These are phyloP conservation scores for Pycnonotus jocosus DNA, from an alignment of 2,113 vertebrate genomes.

Conservation along the genomic window DNA sequence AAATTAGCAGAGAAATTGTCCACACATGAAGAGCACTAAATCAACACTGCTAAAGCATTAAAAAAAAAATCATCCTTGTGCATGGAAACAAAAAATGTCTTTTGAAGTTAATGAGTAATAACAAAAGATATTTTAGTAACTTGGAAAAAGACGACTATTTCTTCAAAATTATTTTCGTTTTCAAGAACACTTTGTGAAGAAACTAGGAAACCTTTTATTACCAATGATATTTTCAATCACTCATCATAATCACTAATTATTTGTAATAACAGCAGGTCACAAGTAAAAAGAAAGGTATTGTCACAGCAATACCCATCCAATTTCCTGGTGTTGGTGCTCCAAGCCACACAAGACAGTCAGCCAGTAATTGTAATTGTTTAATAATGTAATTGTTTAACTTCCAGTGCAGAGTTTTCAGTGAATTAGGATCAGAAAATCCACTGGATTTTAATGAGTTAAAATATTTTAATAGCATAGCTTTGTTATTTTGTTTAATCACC, in stretches of 20 bases:
- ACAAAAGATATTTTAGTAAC: not conserved
- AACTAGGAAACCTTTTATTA: not conserved
- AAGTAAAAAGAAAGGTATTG: not conserved
- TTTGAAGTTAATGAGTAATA: not conserved
- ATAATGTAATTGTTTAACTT: not conserved
- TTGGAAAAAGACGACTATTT: not conserved
- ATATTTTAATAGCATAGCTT: not conserved
- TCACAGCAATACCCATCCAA: not conserved
- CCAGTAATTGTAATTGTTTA: not conserved
- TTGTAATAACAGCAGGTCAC: not conserved
- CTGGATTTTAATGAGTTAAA: constrained; percentile 24
- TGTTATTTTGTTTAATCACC: constrained; percentile 24
- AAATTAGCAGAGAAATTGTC: not conserved
- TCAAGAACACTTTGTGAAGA: not conserved
- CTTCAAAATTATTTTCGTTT: not conserved
- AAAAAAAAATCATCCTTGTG: not conserved
- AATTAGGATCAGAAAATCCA: not conserved
- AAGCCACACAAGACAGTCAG: not conserved
- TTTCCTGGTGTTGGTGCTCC: not conserved
- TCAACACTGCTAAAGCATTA: not conserved
- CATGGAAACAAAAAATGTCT: not conserved
- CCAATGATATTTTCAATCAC: not conserved
- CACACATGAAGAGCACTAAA: not conserved
- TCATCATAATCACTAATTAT: not conserved
- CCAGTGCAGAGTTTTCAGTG: not conserved